These are phyloP conservation scores for Pyrocephalus nanus DNA, from an alignment of 2,797 vertebrate species.

Conservation along the genomic window DNA sequence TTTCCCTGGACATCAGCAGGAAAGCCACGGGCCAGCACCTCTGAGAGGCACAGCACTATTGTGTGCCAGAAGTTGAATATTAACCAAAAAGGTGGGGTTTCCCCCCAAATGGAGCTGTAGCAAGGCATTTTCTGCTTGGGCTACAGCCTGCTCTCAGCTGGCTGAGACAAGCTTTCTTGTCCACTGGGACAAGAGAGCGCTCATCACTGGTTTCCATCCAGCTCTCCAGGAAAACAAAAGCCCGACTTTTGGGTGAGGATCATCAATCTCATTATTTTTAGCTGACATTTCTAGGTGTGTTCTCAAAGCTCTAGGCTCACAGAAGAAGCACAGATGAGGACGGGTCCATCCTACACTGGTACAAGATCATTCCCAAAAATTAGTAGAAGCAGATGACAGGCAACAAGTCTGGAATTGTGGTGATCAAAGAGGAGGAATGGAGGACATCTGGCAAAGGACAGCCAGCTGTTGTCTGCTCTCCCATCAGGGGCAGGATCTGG, in stretches of 20 bases:
- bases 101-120: no score
- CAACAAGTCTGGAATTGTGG: fast-evolving
- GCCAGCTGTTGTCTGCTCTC: background rate
- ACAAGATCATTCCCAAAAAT: background rate
- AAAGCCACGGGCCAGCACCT: background rate
- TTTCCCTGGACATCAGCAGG: background rate
- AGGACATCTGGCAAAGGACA: background rate
- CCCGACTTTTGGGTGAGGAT: background rate
- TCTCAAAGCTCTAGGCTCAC: background rate
- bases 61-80: background rate
- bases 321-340: background rate
- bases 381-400: background rate
- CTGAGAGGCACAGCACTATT: background rate
- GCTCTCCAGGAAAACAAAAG: background rate
- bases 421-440: background rate
- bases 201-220: background rate
- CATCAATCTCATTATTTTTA: slow-evolving; percentile 1
- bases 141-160: background rate
- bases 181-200: background rate
- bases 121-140: background rate
- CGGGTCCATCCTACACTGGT: fast-evolving
- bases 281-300: background rate
- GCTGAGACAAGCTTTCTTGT: background rate
- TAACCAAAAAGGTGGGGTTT: background rate
- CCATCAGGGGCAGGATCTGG: background rate